Percentiles rank a stretch among this genome's conserved stretches.
Conservation (phyloP, 2,797 vertebrate genomes). For the Pangasius larnaudii region DNA sequence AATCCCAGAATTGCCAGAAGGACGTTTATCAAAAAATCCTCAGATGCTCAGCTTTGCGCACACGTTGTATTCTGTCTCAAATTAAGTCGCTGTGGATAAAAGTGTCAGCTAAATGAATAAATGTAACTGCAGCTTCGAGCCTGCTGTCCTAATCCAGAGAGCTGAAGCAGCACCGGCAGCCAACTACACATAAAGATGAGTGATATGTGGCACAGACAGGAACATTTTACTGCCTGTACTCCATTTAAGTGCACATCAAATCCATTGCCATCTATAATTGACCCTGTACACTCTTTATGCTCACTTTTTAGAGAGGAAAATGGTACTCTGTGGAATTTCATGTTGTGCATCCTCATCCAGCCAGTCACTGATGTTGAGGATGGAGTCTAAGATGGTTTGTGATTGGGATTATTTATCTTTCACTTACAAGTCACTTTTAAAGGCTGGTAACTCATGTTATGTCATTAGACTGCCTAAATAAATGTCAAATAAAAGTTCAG, state of each 20-base stretch:
- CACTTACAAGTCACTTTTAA: slow-evolving; percentile 40
- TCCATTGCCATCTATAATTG: slow-evolving; percentile 74
- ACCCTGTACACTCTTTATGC: slow-evolving; percentile 57
- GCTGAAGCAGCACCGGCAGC: slow-evolving; percentile 25
- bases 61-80: background rate
- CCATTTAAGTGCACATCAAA: slow-evolving; percentile 78
- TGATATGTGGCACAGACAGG: slow-evolving; percentile 71
- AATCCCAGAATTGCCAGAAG: background rate
- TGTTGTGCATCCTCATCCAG: background rate
- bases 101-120: background rate
- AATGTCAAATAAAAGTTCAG: slow-evolving; percentile 21
- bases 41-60: background rate
- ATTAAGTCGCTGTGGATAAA: slow-evolving; percentile 11
- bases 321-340: background rate
- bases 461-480: slow-evolving; percentile 16
- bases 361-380: background rate
- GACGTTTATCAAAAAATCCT: background rate
- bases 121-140: background rate
- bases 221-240: slow-evolving; percentile 76
- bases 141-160: slow-evolving; percentile 31
- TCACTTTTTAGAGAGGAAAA: background rate
- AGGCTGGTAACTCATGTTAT: slow-evolving; percentile 3
- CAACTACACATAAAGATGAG: slow-evolving; percentile 70
- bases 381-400: background rate
- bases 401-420: slow-evolving; percentile 1